A percentile compares a stretch with the other conserved stretches of the same genome.
Evolutionary conservation across 2,113 vertebrate species (phyloP).

Genomic region (Rousettus leschenaultii): DNA sequence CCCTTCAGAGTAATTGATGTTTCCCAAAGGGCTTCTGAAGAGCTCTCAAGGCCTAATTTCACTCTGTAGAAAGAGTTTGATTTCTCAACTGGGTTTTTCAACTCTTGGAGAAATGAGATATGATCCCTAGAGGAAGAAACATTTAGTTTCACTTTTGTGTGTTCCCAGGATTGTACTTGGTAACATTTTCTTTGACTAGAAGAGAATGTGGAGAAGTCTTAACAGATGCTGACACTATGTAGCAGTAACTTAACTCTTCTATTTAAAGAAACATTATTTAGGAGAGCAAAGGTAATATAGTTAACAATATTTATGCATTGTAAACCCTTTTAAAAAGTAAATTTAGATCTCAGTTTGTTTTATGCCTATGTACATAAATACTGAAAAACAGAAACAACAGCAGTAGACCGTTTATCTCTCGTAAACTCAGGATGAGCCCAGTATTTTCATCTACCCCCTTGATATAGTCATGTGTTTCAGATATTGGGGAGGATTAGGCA

Average conservation of each 20-base stretch:
- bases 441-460: not conserved
- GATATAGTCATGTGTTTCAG: not conserved
- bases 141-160: conserved; percentile 25
- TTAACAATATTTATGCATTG: not conserved
- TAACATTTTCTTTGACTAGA: not conserved
- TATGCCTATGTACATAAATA: not conserved
- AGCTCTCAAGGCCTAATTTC: conserved; percentile 1
- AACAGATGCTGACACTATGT: not conserved
- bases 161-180: conserved; percentile 8
- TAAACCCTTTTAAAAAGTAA: not conserved
- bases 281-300: conserved; percentile 34
- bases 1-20: conserved; percentile 8
- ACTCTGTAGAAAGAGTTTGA: conserved; percentile 27
- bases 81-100: conserved; percentile 52
- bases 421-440: not conserved
- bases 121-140: not conserved
- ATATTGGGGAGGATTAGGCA: not conserved
- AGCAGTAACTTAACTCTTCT: conserved; percentile 14
- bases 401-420: not conserved
- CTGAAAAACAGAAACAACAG: not conserved
- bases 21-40: conserved; percentile 42
- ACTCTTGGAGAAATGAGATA: conserved; percentile 6
- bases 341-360: not conserved
- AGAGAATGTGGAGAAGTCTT: conserved; percentile 31
- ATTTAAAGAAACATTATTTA: conserved; percentile 33